These are phyloP conservation scores for Crocodylus rhombifer DNA, from an alignment of 2,797 vertebrate genomes.

Conservation along the genomic window DNA sequence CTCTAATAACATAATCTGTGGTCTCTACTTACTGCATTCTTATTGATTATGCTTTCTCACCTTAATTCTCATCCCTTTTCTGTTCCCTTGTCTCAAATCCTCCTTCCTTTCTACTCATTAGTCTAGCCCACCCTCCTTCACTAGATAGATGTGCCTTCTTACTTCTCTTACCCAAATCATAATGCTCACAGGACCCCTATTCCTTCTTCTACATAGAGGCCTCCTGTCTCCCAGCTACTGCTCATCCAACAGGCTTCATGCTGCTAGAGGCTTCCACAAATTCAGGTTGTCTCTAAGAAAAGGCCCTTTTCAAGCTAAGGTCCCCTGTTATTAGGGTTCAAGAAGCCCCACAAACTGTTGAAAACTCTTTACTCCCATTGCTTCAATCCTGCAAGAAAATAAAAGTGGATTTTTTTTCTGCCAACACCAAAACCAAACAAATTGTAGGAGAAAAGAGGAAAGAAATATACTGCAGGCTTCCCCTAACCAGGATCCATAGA, in stretches of 20 bases:
- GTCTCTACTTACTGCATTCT: not conserved
- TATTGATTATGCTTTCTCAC: not conserved
- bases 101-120: not conserved
- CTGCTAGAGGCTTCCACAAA: not conserved
- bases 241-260: not conserved
- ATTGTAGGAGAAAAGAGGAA: not conserved
- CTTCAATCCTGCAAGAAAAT: not conserved
- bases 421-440: not conserved
- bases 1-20: not conserved
- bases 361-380: not conserved
- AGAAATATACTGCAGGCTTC: not conserved
- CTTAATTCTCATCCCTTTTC: not conserved
- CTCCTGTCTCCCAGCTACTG: not conserved
- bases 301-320: not conserved
- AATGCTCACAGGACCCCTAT: too few relatives aligned
- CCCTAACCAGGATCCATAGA: not conserved
- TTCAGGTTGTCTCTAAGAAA: not conserved
- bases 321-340: not conserved
- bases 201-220: not conserved
- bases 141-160: not conserved
- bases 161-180: not conserved
- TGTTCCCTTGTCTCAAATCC: not conserved
- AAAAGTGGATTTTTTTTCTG: not conserved
- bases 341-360: not conserved
- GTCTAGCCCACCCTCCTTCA: not conserved